Conservation (phyloP, 2,888 invertebrate species). For the Perdita meconis region DNA sequence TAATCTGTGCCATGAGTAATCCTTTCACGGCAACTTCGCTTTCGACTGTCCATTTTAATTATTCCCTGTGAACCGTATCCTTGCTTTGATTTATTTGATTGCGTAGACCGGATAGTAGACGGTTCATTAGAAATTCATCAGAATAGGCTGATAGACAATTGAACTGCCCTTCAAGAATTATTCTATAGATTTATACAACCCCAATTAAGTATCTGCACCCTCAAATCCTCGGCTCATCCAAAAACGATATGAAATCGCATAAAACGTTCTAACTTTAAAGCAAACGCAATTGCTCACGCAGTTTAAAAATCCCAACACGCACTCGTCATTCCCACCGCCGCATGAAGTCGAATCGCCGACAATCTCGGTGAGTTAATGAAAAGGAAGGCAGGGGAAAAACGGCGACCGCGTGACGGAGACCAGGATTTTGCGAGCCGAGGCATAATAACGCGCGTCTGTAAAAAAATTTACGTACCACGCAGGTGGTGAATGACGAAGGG, state of each 20-base stretch:
- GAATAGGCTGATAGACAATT: no score
- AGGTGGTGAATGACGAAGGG: slow-evolving; percentile 29
- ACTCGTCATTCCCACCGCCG: background rate
- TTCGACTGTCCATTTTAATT: background rate
- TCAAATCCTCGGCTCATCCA: no score
- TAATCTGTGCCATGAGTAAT: slow-evolving; percentile 28
- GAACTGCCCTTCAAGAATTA: no score
- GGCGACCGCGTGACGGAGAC: background rate
- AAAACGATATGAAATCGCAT: no score
- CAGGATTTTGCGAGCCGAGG: background rate
- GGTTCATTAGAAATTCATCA: no score
- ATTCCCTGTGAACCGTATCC: background rate
- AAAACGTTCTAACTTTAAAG: no score
- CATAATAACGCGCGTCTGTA: slow-evolving; percentile 16
- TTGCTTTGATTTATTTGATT: background rate
- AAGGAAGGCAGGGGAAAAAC: background rate
- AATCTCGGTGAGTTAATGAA: background rate
- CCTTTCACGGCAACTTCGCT: no score
- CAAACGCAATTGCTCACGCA: background rate
- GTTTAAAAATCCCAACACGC: background rate
- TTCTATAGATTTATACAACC: no score
- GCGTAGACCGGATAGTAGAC: no score
- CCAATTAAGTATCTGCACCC: no score
- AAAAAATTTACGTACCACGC: slow-evolving; percentile 27
- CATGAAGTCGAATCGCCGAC: background rate